phyloP scores from a whole-genome alignment of 1,140 invertebrate species.

The Brachionus sp. region DNA sequence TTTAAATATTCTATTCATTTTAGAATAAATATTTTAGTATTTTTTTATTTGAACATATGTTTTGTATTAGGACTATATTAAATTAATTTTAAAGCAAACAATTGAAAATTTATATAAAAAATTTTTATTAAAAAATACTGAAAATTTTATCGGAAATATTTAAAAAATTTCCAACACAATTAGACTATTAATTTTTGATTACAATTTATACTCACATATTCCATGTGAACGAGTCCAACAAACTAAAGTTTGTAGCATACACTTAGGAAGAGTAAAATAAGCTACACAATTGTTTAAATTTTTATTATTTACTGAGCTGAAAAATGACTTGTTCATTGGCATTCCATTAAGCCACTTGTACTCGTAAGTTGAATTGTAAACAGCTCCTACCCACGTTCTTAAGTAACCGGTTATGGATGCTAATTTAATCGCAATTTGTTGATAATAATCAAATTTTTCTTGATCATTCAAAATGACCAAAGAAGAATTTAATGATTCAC shows the following conservation, averaged over 20 bases:
- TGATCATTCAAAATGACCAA: background rate
- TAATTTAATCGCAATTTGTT: background rate
- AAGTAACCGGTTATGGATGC: background rate
- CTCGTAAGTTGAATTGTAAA: background rate
- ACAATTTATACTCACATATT: constrained; percentile 6
- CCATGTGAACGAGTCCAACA: background rate
- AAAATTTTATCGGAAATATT: background rate
- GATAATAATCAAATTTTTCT: background rate
- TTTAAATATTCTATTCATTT: too few species aligned
- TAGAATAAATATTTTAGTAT: too few species aligned
- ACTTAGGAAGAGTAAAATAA: background rate
- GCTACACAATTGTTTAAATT: background rate
- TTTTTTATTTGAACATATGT: too few species aligned
- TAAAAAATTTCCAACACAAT: background rate
- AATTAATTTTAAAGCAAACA: background rate
- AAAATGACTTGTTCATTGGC: background rate
- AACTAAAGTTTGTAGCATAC: background rate
- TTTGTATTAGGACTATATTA: background rate
- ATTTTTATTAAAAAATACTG: background rate
- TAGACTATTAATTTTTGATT: background rate
- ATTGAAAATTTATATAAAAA: background rate
- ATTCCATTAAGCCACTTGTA: background rate
- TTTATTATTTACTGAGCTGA: background rate
- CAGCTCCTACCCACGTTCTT: background rate
- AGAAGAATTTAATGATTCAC: background rate